Evolutionary conservation across 1,140 invertebrate species (phyloP).

Genomic region (Ceratina calcarata): DNA sequence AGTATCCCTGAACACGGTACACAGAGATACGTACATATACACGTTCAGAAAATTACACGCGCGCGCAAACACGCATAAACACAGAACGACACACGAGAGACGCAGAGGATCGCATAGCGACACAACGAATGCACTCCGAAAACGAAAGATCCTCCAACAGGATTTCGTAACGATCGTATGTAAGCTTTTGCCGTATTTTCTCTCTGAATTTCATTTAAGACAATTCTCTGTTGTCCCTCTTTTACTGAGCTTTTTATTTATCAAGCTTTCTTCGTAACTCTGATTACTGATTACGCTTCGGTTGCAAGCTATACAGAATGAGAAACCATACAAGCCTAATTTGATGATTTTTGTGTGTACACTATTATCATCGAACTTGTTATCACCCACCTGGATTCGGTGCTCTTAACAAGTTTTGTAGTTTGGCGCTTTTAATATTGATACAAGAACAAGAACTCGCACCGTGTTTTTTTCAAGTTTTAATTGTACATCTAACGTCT

Average conservation of each 20-base stretch:
- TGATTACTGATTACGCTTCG: conserved; percentile 56
- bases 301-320: conserved; percentile 64
- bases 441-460: conserved; percentile 2
- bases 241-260: conserved; percentile 39
- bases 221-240: conserved; percentile 46
- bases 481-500: conserved; percentile 10
- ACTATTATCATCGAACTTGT: not conserved
- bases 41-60: not conserved
- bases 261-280: conserved; percentile 62
- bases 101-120: conserved; percentile 36
- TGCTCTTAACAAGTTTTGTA: conserved; percentile 17
- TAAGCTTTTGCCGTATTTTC: conserved; percentile 56
- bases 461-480: not conserved
- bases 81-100: conserved; percentile 39
- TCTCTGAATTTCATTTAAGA: conserved; percentile 37
- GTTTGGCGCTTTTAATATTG: conserved; percentile 26
- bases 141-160: conserved; percentile 43
- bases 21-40: not conserved
- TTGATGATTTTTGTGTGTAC: conserved; percentile 22
- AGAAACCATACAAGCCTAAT: conserved; percentile 32
- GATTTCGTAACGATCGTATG: conserved; percentile 52
- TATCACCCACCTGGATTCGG: not conserved
- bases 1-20: not conserved
- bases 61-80: not conserved
- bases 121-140: conserved; percentile 38